Evolutionary conservation across 2,888 invertebrate genomes (phyloP).

Genomic region (Eucriotettix oculatus): DNA sequence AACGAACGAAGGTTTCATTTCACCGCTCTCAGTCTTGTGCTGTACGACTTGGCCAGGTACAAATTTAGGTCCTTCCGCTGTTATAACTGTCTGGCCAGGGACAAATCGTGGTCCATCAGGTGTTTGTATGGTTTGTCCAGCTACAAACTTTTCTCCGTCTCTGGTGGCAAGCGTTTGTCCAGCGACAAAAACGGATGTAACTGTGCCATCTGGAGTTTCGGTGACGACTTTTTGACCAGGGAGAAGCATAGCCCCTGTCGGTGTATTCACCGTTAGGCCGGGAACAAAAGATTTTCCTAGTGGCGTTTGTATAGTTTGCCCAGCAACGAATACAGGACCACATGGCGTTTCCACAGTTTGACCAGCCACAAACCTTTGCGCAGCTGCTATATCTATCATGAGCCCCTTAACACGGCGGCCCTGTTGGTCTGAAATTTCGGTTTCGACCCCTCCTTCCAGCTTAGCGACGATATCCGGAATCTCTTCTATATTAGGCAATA

Average conservation of each 20-base stretch:
- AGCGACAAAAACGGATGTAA: constrained; percentile 48
- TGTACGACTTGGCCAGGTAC: constrained; percentile 45
- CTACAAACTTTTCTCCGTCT: constrained; percentile 36
- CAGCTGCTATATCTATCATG: constrained; percentile 42
- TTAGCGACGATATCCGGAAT: constrained; percentile 39
- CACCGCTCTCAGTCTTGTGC: constrained; percentile 23
- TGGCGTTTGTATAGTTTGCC: constrained; percentile 54
- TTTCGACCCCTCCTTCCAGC: constrained; percentile 35
- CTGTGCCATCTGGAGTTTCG: constrained; percentile 26
- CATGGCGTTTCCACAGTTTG: constrained; percentile 53
- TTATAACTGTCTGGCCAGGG: constrained; percentile 44
- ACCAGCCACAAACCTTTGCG: constrained; percentile 47
- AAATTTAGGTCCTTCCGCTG: constrained; percentile 43
- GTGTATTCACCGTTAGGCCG: constrained; percentile 51
- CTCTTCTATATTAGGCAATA: constrained; percentile 43
- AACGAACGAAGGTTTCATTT: constrained; percentile 29
- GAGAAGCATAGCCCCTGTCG: constrained; percentile 47
- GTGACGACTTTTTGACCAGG: constrained; percentile 49
- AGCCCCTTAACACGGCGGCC: constrained; percentile 6
- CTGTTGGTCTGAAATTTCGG: constrained; percentile 24
- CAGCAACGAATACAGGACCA: constrained; percentile 56
- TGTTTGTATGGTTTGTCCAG: constrained; percentile 42
- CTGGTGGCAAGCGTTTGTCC: constrained; percentile 42
- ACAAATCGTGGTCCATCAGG: constrained; percentile 43
- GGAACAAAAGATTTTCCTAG: constrained; percentile 52